These are phyloP conservation scores for Pseudocheirus occidentalis DNA, from an alignment of 2,797 vertebrate genomes.

Conservation along the genomic window DNA sequence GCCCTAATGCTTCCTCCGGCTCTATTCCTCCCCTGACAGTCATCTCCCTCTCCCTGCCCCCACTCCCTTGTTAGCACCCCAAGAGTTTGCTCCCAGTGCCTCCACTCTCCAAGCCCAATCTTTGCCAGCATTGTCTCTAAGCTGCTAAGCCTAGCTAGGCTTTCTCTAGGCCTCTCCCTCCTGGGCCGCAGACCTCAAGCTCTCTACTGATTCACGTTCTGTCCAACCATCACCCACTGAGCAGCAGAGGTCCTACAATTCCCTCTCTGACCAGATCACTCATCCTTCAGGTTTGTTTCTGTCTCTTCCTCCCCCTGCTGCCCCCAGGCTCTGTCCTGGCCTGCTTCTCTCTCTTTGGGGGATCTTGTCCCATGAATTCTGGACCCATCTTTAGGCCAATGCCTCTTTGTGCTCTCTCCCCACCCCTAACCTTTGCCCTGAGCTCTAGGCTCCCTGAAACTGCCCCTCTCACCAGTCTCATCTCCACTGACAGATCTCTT, in stretches of 20 bases:
- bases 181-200: too few relatives aligned
- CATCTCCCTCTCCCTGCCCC: too few relatives aligned
- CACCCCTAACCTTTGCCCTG: neutral
- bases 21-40: too few relatives aligned
- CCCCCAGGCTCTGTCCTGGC: too few relatives aligned
- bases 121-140: neutral
- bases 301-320: neutral
- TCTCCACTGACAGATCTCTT: neutral
- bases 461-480: neutral
- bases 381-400: neutral
- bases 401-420: neutral
- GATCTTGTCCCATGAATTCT: neutral
- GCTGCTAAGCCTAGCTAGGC: too few relatives aligned
- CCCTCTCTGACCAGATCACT: neutral
- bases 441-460: neutral
- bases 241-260: neutral
- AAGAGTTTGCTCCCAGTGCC: neutral
- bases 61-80: neutral
- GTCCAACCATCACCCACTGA: too few relatives aligned
- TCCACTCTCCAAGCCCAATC: neutral
- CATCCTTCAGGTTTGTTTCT: neutral
- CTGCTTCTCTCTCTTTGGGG: neutral
- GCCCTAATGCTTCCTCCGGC: too few relatives aligned
- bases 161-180: neutral
- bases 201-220: too few relatives aligned